These are phyloP conservation scores for Conomelus anceps DNA, from an alignment of 2,888 invertebrate genomes.

Conservation along the genomic window DNA sequence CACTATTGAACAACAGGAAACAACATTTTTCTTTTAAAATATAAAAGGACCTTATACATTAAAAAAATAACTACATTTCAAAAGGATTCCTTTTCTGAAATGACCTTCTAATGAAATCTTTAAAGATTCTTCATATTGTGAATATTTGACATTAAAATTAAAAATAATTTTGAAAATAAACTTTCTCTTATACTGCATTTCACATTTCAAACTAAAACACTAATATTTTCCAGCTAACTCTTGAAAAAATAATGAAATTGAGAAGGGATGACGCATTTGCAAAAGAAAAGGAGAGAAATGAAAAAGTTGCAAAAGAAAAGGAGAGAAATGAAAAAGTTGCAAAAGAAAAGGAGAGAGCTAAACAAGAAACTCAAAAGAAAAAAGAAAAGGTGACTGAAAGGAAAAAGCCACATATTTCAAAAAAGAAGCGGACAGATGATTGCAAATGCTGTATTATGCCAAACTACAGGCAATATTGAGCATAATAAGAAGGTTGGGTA, in stretches of 20 bases:
- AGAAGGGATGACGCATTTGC: neutral
- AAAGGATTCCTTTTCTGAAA: too few species aligned
- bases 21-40: too few species aligned
- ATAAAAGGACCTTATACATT: too few species aligned
- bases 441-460: neutral
- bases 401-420: neutral
- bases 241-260: neutral
- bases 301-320: neutral
- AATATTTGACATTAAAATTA: too few species aligned
- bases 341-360: neutral
- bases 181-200: too few species aligned
- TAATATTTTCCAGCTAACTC: neutral
- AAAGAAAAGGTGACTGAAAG: neutral
- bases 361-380: neutral
- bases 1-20: too few species aligned
- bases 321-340: neutral
- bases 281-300: neutral
- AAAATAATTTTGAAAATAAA: too few species aligned
- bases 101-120: too few species aligned
- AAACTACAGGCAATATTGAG: neutral
- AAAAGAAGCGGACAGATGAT: neutral
- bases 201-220: neutral
- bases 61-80: too few species aligned
- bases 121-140: too few species aligned
- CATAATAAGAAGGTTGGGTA: too few species aligned